Percentiles rank a stretch among this genome's conserved stretches.
phyloP scores from a whole-genome alignment of 2,797 vertebrate species.

The Kryptopterus vitreolus region DNA sequence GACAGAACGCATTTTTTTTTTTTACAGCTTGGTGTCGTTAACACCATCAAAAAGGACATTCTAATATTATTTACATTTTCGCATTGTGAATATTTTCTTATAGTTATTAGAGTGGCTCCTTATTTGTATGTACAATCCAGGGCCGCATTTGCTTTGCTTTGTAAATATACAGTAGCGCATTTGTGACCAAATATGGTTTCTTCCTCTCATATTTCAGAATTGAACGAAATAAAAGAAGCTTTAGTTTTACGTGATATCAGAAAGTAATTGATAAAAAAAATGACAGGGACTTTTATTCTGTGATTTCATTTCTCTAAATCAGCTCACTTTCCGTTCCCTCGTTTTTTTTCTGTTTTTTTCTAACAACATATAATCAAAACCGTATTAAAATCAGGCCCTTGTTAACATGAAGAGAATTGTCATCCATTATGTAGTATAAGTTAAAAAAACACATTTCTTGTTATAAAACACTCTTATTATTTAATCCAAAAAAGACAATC shows the following conservation, averaged over 20 bases:
- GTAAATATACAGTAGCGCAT: background rate
- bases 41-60: too few relatives aligned
- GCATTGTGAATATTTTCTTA: background rate
- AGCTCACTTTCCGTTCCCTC: background rate
- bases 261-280: background rate
- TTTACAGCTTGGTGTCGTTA: too few relatives aligned
- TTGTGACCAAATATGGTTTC: background rate
- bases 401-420: background rate
- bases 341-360: too few relatives aligned
- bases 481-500: background rate
- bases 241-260: background rate
- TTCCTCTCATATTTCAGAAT: background rate
- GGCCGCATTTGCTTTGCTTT: background rate
- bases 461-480: slow-evolving; percentile 3
- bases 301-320: background rate
- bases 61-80: background rate
- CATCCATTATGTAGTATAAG: background rate
- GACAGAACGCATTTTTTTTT: too few relatives aligned
- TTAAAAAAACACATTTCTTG: background rate
- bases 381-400: too few relatives aligned
- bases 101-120: too few relatives aligned
- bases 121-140: background rate
- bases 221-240: background rate
- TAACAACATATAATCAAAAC: too few relatives aligned
- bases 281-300: background rate